Conservation (phyloP, 2,113 vertebrate genomes). For the Galeopterus variegatus region DNA sequence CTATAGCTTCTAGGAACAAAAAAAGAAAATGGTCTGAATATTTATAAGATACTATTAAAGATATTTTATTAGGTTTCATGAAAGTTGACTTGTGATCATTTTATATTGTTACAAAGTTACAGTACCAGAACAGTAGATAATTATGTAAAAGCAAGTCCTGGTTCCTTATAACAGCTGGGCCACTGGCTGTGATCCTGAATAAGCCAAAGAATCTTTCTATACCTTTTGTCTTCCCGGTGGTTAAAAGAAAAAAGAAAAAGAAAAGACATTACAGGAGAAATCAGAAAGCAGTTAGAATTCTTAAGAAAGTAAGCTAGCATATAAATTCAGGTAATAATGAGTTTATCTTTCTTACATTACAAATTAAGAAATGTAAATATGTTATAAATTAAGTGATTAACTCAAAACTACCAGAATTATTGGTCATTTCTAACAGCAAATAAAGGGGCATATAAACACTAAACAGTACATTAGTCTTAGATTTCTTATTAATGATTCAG, state of each 20-base stretch:
- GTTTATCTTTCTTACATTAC: constrained; percentile 40
- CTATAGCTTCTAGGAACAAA: constrained; percentile 1
- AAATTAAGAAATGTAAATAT: constrained; percentile 60
- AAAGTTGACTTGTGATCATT: background rate
- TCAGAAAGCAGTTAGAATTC: constrained; percentile 26
- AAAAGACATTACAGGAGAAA: background rate
- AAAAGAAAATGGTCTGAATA: constrained; percentile 31
- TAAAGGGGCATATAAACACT: constrained; percentile 1
- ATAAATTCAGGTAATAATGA: constrained; percentile 61
- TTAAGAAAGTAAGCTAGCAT: background rate
- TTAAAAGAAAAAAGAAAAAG: background rate
- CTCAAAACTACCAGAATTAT: constrained; percentile 14
- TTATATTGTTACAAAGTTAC: background rate
- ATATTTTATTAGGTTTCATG: constrained; percentile 8
- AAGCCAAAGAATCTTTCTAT: background rate
- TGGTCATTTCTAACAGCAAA: constrained; percentile 19
- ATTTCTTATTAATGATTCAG: constrained; percentile 51
- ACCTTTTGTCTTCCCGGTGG: background rate
- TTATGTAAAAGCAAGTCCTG: background rate
- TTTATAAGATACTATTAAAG: constrained; percentile 33
- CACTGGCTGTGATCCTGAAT: background rate
- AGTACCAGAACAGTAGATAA: background rate
- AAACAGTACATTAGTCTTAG: constrained; percentile 1
- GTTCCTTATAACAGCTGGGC: background rate
- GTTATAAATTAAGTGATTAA: constrained; percentile 67